phyloP scores from a whole-genome alignment of 2,888 invertebrate genomes.

The Machimus atricapillus region DNA sequence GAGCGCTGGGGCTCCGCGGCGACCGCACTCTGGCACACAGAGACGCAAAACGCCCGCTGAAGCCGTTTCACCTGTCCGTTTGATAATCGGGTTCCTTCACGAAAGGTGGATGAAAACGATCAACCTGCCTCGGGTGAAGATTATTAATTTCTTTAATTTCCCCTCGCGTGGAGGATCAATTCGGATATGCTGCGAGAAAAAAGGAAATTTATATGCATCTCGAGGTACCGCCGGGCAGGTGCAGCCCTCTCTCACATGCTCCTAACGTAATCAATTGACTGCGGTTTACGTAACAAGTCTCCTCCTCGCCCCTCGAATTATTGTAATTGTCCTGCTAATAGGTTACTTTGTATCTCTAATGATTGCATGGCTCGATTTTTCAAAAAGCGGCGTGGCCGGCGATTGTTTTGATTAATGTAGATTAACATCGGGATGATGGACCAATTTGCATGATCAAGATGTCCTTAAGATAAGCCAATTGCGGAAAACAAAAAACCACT shows the following conservation, averaged over 20 bases:
- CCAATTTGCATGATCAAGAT: not conserved
- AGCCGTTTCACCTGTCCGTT: slow-evolving; percentile 28
- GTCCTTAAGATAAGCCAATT: not conserved
- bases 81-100: slow-evolving; percentile 25
- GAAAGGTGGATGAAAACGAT: slow-evolving; percentile 23
- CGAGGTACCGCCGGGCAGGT: not conserved
- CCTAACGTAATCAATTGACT: not conserved
- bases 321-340: not conserved
- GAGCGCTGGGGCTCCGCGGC: not conserved
- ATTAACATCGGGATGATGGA: not conserved
- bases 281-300: not conserved
- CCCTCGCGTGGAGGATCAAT: slow-evolving; percentile 27
- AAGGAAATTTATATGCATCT: slow-evolving; percentile 32
- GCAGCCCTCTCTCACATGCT: not conserved
- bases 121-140: slow-evolving; percentile 16
- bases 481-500: not conserved
- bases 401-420: not conserved
- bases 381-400: not conserved
- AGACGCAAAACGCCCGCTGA: not conserved
- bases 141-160: slow-evolving; percentile 37
- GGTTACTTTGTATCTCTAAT: not conserved
- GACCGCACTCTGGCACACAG: not conserved
- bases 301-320: not conserved
- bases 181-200: not conserved
- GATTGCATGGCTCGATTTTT: not conserved